Conservation (phyloP, 1,140 invertebrate species). For the Brachystomella parvula region DNA sequence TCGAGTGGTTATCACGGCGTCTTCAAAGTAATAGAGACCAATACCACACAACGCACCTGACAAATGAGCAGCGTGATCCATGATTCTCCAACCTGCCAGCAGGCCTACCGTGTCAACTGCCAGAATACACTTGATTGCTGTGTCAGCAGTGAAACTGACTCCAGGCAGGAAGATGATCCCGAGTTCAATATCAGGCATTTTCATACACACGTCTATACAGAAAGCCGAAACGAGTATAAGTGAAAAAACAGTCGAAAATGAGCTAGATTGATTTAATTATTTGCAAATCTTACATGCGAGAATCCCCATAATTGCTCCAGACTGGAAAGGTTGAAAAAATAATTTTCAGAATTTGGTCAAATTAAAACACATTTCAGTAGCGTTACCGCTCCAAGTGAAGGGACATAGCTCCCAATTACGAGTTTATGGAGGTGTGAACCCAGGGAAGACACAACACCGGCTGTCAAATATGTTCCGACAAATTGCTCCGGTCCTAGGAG, state of each 20-base stretch:
- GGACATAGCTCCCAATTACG: constrained; percentile 52
- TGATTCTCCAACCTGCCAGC: constrained; percentile 67
- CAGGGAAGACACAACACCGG: constrained; percentile 79
- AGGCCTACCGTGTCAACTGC: constrained; percentile 72
- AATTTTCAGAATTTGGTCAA: no score
- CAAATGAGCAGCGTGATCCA: constrained; percentile 94
- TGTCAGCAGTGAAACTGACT: constrained; percentile 73
- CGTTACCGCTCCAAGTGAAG: constrained; percentile 86
- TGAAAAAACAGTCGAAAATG: no score
- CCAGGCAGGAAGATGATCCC: constrained; percentile 82
- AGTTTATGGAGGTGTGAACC: constrained; percentile 74
- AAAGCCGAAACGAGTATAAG: no score
- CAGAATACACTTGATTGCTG: constrained; percentile 76
- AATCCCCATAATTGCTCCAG: constrained; percentile 85
- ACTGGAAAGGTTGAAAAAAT: constrained; percentile 51
- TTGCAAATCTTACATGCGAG: no score
- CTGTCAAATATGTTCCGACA: constrained; percentile 76
- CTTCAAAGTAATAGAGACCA: constrained; percentile 50
- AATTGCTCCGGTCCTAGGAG: constrained; percentile 86
- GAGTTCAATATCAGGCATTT: constrained; percentile 75
- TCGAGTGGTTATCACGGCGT: constrained; percentile 11
- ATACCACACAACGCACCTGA: constrained; percentile 86
- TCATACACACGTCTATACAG: constrained; percentile 75
- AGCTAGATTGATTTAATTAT: no score
- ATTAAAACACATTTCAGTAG: constrained; percentile 18